Conservation (phyloP, 2,797 vertebrate genomes). For the Melopsittacus undulatus region DNA sequence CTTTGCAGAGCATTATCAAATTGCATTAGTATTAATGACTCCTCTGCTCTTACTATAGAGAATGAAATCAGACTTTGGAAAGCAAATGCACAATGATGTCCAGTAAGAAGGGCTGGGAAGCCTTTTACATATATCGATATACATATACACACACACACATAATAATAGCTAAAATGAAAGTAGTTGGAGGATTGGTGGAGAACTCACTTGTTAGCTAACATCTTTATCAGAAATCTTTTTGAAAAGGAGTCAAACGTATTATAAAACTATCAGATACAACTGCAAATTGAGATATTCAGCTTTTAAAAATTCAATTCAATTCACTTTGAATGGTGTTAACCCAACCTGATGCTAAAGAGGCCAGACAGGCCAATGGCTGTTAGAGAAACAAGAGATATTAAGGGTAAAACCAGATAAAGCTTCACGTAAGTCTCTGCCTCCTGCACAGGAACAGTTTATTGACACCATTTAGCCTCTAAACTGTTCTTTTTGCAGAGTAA, state of each 20-base stretch:
- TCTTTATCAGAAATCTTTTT: neutral
- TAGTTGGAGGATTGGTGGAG: neutral
- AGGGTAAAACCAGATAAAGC: neutral
- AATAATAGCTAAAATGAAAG: neutral
- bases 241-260: neutral
- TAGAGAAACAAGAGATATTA: neutral
- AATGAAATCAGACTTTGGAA: neutral
- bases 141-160: accelerated
- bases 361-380: neutral
- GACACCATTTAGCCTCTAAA: neutral
- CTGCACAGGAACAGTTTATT: neutral
- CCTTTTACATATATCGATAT: neutral
- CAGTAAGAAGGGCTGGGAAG: neutral
- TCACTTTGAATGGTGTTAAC: neutral
- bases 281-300: neutral
- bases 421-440: neutral
- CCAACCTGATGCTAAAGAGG: neutral
- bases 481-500: neutral
- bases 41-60: neutral
- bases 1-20: neutral
- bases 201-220: neutral
- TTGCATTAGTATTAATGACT: neutral
- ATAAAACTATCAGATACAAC: neutral
- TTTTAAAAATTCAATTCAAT: neutral
- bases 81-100: neutral